Evolutionary conservation across 2,113 vertebrate species (phyloP), one percentile per base, ranked within the genome.

Genomic region (Chunga burmeisteri): DNA sequence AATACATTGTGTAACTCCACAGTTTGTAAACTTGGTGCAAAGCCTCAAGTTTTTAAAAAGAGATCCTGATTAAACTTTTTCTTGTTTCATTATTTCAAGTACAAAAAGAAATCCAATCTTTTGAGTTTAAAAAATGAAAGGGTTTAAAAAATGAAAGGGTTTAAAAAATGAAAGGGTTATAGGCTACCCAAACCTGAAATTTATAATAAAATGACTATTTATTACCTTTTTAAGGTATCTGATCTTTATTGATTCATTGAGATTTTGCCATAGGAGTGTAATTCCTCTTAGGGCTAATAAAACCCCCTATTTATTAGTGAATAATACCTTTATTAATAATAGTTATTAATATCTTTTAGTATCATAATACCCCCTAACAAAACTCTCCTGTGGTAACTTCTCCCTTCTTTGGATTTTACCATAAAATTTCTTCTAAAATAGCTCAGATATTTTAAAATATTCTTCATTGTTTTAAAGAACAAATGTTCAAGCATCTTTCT

Each of bases 131-230:
- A 93, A 88, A 91, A 13, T 47, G 49, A 20, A 80, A 91, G 87
- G 13, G 61, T 79, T 66, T n/a, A n/a, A n/a, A n/a, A n/a, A n/a
- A n/a, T n/a, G n/a, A n/a, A n/a, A n/a, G n/a, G n/a, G 36, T 84
- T 78, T 36, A 58, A 82, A 93, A 88, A 91, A 13, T 47, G 49
- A 20, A 80, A 91, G 87, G 13, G 61, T 79, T 66, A 74, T 20
- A 56, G 71, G 65, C 34, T 88, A 67, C 44, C 46, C 50, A 29
- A 95, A 72, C 88, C 49, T 11, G 23, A 87, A 93, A 96, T n/a
- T 6, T 84, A 47, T 78, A 83, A 93, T 87, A 91, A 96, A 96
- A 67, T 36, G 15, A 70, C 68, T 83, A 65, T 88, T 90, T 88
- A 83, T 79, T 94, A 90, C 62, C 73, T 90, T 93, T 90, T 67